These are phyloP conservation scores for Dolichallabes microphthalmus DNA, from an alignment of 2,113 vertebrate genomes.

Conservation along the genomic window DNA sequence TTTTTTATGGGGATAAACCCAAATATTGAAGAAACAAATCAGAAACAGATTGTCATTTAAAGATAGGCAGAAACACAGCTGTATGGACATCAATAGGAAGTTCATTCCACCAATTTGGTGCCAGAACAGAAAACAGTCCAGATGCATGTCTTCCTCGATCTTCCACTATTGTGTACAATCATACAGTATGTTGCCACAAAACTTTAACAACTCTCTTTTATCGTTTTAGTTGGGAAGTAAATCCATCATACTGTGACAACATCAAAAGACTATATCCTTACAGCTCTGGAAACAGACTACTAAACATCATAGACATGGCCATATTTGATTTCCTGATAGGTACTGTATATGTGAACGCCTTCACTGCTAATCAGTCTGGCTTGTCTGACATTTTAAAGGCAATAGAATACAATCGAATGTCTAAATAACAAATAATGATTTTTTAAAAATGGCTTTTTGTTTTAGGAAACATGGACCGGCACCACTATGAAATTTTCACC, in stretches of 20 bases:
- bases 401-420: background rate
- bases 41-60: no score
- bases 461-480: slow-evolving; percentile 96
- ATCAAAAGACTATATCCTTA: slow-evolving; percentile 87
- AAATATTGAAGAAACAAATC: no score
- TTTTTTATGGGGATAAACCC: no score
- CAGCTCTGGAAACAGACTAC: slow-evolving; percentile 81
- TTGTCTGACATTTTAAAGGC: background rate
- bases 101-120: no score
- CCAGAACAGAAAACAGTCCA: no score
- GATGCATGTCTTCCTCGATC: no score
- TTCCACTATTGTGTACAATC: background rate
- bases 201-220: background rate
- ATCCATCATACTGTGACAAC: slow-evolving; percentile 85
- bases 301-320: slow-evolving; percentile 95
- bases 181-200: background rate
- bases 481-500: slow-evolving; percentile 96
- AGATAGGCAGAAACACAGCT: no score
- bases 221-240: slow-evolving; percentile 86
- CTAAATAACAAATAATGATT: background rate
- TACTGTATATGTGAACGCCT: slow-evolving; percentile 52
- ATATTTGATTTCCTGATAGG: slow-evolving; percentile 94
- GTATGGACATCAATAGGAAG: no score
- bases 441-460: background rate
- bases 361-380: background rate